Base-by-base conservation (phyloP, 2,113 vertebrate species). In the Eudorcas thomsonii region DNA sequence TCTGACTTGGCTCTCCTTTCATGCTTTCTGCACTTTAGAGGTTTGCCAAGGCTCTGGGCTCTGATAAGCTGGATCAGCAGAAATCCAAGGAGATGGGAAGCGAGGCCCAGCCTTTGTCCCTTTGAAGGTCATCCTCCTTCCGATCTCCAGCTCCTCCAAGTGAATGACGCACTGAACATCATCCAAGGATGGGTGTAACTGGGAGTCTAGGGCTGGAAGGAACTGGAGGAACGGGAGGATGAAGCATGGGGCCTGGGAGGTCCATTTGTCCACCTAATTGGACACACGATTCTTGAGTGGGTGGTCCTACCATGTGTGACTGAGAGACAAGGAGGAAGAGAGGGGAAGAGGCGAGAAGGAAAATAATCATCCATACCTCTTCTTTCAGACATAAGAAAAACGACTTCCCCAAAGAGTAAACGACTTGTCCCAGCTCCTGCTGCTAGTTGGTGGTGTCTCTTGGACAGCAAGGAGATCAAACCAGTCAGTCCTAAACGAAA, bases 21-120 rank as follows among this genome's bases (percentile, higher is more conserved):
- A 4, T 85, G 67, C 43, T 98, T 86, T 83, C 92, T 97, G 13
- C 8, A 87, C 96, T 80, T 92, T 60, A 86, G 97, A 98, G 67
- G 54, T 97, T 97, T 98, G 97, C 98, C 98, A 99, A 98, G 98
- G 98, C 96, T 88, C 98, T 97, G 97, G 96, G 90, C 97, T 97
- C 96, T 98, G 98, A 98, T 98, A 98, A 98, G 98, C 97, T 95
- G 98, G 96, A 97, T 98, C 98, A 98, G 98, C 97, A 97, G 89
- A 98, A 98, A 98, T 96, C 91, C 97, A 95, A 98, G 85, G 96
- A 98, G 96, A 98, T 91, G 98, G 78, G 67, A 95, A 78, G 26
- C 30, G 15, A 97, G 97, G 90, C 81, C 97, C 71, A 90, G 25
- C 13, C 88, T 92, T 97, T 96, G 64, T 55, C 55, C 60, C 55